Conservation (phyloP, 2,113 vertebrate species). For the Hipposideros armiger region DNA sequence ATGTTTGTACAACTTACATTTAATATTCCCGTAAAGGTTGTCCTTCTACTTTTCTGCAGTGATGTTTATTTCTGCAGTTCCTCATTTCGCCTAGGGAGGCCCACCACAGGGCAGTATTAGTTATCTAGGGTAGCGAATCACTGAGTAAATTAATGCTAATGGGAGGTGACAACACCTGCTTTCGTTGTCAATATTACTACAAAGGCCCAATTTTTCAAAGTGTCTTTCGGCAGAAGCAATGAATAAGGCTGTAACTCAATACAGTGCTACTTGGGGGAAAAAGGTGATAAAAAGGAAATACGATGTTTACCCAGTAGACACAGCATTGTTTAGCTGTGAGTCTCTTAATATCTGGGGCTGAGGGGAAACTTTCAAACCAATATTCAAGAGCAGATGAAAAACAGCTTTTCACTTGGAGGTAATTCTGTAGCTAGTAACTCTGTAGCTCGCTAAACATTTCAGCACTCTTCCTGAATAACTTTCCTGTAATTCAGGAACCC, state of each 20-base stretch:
- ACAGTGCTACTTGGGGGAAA: constrained; percentile 1
- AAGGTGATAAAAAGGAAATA: constrained; percentile 70
- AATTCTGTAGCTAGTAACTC: neutral
- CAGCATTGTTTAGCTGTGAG: neutral
- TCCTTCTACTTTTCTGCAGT: neutral
- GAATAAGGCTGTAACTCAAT: constrained; percentile 71
- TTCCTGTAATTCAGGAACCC: neutral
- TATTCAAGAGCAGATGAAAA: constrained; percentile 63
- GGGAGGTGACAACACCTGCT: constrained; percentile 68
- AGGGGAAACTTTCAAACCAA: neutral
- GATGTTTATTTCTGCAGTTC: constrained; percentile 11
- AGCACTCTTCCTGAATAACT: neutral
- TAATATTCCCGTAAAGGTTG: constrained; percentile 70
- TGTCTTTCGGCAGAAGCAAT: constrained; percentile 57
- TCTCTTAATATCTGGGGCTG: constrained; percentile 54
- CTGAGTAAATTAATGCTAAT: constrained; percentile 67
- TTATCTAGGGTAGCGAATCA: constrained; percentile 53
- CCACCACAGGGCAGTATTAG: fast-evolving
- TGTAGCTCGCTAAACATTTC: neutral
- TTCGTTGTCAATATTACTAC: constrained; percentile 69
- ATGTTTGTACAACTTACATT: constrained; percentile 63
- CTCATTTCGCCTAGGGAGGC: neutral
- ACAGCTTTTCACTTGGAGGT: constrained; percentile 23
- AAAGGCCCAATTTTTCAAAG: constrained; percentile 77
- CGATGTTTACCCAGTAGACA: constrained; percentile 52